A percentile compares a stretch with the other conserved stretches of the same genome.
Conservation (phyloP, 37 sponge, comb jelly and placozoan genomes). For the Ianthella basta region DNA sequence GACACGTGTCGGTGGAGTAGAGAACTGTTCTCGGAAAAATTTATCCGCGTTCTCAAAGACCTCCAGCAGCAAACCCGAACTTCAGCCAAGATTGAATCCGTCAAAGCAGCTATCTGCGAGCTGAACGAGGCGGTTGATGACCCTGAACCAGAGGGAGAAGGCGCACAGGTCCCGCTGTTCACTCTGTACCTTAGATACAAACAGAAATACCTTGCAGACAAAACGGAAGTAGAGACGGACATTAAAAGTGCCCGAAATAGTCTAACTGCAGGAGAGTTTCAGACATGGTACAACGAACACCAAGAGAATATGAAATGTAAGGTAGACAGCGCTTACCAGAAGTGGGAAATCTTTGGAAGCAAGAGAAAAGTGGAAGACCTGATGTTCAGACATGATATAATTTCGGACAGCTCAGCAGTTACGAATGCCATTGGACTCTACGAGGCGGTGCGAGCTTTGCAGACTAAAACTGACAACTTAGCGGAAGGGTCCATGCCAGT, state of each 20-base stretch:
- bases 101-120: conserved; percentile 1
- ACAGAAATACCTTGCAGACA: conserved; percentile 21
- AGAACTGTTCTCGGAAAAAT: neutral
- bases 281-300: conserved; percentile 33
- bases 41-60: neutral
- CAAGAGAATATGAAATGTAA: neutral
- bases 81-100: neutral
- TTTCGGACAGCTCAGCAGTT: conserved; percentile 5
- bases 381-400: conserved; percentile 1
- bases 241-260: neutral
- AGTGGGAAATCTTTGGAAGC: conserved; percentile 50
- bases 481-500: conserved; percentile 8
- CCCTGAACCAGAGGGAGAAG: conserved; percentile 11
- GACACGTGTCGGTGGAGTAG: conserved; percentile 14
- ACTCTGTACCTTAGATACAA: conserved; percentile 51
- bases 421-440: neutral
- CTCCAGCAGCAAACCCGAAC: neutral
- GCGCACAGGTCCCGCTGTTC: conserved; percentile 14
- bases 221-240: neutral
- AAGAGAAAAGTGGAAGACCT: conserved; percentile 38
- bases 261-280: conserved; percentile 4
- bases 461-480: neutral
- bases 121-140: conserved; percentile 8
- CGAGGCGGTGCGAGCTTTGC: conserved; percentile 6
- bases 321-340: conserved; percentile 28